Conservation (phyloP, 2,888 invertebrate genomes). For the Platycheirus rosarum region DNA sequence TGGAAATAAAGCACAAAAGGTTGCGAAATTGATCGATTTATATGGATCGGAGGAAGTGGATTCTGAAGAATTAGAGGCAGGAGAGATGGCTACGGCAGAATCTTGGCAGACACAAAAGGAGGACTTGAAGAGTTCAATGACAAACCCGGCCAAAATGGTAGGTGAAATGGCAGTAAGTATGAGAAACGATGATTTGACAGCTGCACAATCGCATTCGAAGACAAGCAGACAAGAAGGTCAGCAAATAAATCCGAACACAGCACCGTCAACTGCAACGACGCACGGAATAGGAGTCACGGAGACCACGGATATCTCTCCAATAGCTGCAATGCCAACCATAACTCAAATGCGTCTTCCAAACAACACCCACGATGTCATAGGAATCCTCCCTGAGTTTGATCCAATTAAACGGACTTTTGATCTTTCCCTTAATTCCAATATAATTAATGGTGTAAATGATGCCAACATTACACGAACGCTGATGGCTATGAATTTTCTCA, state of each 20-base stretch:
- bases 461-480: slow-evolving; percentile 46
- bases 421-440: slow-evolving; percentile 63
- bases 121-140: not conserved
- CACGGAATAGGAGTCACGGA: not conserved
- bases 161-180: not conserved
- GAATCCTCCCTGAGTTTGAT: slow-evolving; percentile 12
- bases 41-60: slow-evolving; percentile 5
- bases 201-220: not conserved
- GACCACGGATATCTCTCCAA: too few species aligned
- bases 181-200: too few species aligned
- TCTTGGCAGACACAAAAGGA: not conserved
- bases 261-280: not conserved
- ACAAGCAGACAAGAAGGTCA: not conserved
- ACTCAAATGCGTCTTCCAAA: not conserved
- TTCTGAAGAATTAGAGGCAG: too few species aligned
- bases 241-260: not conserved
- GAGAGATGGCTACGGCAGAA: slow-evolving; percentile 9
- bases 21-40: slow-evolving; percentile 7
- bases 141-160: not conserved
- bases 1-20: slow-evolving; percentile 1
- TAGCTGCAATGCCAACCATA: not conserved
- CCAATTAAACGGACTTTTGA: slow-evolving; percentile 40
- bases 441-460: slow-evolving; percentile 68
- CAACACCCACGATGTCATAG: not conserved
- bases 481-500: slow-evolving; percentile 45